Percentiles rank a stretch among this genome's conserved stretches.
Conservation (phyloP, 2,797 vertebrate genomes). For the Megalops cyprinoides region DNA sequence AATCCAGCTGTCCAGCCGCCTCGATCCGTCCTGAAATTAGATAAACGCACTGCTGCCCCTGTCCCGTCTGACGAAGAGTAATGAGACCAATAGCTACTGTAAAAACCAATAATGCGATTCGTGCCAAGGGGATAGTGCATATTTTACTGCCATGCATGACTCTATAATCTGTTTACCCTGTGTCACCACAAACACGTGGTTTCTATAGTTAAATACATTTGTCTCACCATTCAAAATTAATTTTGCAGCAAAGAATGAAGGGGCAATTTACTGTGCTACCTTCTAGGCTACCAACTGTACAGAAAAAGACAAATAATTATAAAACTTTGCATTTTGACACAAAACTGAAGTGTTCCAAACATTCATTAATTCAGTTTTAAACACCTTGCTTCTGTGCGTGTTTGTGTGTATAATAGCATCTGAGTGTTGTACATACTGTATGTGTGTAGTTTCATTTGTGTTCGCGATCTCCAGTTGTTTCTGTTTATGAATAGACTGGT, state of each 20-base stretch:
- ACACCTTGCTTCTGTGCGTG: too few relatives aligned
- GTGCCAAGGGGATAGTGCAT: constrained; percentile 35
- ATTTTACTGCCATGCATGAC: background rate
- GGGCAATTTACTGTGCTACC: constrained; percentile 24
- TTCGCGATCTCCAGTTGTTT: too few relatives aligned
- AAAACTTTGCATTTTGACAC: background rate
- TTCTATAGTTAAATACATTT: constrained; percentile 11
- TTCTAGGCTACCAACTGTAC: constrained; percentile 59
- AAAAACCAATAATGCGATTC: constrained; percentile 70
- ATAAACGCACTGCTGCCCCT: constrained; percentile 56
- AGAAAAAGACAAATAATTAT: background rate
- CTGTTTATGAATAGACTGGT: too few relatives aligned
- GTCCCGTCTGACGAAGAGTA: constrained; percentile 69
- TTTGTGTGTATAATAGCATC: too few relatives aligned
- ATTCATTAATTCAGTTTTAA: background rate
- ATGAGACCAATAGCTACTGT: constrained; percentile 75
- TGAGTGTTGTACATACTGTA: too few relatives aligned
- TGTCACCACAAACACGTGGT: constrained; percentile 29
- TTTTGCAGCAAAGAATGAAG: background rate
- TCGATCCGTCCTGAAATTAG: constrained; percentile 69
- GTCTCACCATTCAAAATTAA: constrained; percentile 4
- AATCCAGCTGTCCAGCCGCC: constrained; percentile 68
- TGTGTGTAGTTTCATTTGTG: background rate
- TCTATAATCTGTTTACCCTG: constrained; percentile 22
- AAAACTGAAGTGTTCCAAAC: background rate